A percentile compares a stretch with the other conserved stretches of the same genome.
Evolutionary conservation across 2,888 invertebrate genomes (phyloP).

Genomic region (Brassicogethes aeneus): DNA sequence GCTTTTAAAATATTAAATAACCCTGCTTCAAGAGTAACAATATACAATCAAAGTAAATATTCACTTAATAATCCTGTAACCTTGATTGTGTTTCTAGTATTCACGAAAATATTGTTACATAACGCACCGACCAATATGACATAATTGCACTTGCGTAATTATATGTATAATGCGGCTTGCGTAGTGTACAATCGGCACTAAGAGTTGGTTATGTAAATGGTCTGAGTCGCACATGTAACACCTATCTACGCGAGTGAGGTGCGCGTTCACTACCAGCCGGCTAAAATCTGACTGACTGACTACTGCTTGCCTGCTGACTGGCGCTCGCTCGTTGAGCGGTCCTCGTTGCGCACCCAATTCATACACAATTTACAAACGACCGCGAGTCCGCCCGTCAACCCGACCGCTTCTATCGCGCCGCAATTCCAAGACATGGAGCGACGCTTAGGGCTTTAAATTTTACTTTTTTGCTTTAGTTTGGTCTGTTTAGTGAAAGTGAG

Average conservation of each 20-base stretch:
- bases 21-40: too few relatives aligned
- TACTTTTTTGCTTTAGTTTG: too few relatives aligned
- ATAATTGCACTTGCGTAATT: not conserved
- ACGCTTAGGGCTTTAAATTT: too few relatives aligned
- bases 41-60: not conserved
- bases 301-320: not conserved
- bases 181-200: not conserved
- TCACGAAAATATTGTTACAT: not conserved
- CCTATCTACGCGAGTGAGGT: not conserved
- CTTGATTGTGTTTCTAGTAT: conserved; percentile 1
- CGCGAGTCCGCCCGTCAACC: too few relatives aligned
- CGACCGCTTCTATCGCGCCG: too few relatives aligned
- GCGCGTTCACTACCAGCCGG: conserved; percentile 8
- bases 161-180: not conserved
- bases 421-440: too few relatives aligned
- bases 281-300: conserved; percentile 9
- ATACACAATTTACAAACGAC: not conserved
- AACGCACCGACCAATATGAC: not conserved
- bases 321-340: not conserved
- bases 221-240: conserved; percentile 18
- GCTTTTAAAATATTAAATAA: too few relatives aligned
- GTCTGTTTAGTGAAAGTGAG: too few relatives aligned
- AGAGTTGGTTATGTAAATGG: conserved; percentile 18
- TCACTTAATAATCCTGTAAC: conserved; percentile 12
- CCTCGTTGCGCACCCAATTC: conserved; percentile 1